phyloP scores from a whole-genome alignment of 1,140 invertebrate genomes.

The Brachionus plicatilis region DNA sequence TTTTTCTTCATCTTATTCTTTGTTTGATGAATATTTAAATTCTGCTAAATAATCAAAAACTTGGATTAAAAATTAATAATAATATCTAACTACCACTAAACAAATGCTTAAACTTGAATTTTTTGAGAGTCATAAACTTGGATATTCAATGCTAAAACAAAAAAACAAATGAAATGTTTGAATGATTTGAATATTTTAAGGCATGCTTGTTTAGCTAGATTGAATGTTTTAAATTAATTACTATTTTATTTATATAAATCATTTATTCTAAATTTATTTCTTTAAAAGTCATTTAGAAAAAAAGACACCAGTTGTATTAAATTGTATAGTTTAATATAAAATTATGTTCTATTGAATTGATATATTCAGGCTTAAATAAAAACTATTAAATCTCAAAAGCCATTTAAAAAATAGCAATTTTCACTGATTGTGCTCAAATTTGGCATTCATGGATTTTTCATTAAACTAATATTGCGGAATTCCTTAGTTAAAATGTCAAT shows the following conservation, averaged over 20 bases:
- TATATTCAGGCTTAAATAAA: background rate
- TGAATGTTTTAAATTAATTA: background rate
- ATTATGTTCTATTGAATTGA: background rate
- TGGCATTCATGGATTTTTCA: background rate
- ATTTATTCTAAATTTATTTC: background rate
- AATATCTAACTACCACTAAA: no score
- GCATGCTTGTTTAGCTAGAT: background rate
- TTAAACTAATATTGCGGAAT: background rate
- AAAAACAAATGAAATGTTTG: no score
- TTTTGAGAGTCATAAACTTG: background rate
- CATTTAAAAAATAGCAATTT: background rate
- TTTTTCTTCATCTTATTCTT: background rate
- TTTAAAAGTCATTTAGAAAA: background rate
- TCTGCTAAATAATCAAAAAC: background rate
- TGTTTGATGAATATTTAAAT: background rate
- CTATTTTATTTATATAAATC: background rate
- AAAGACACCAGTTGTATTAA: background rate
- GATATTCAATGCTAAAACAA: background rate
- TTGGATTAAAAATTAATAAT: background rate
- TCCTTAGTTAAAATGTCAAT: background rate
- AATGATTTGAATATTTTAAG: background rate
- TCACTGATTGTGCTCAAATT: background rate
- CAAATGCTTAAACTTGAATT: background rate
- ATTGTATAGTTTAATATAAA: background rate
- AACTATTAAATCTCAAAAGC: background rate